Conservation (phyloP, 2,888 invertebrate species). For the Chloroclystis v-ata region DNA sequence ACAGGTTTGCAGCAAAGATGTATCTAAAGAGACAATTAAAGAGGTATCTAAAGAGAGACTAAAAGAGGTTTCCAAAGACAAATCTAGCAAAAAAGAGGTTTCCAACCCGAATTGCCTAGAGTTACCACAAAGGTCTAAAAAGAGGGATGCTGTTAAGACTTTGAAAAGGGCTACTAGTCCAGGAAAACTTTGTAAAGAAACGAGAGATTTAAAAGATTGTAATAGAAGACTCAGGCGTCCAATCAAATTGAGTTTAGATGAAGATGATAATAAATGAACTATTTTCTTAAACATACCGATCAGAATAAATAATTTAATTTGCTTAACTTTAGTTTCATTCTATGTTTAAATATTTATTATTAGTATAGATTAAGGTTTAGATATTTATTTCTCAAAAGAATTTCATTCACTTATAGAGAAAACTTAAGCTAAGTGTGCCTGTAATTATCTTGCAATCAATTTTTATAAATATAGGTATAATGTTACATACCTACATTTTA, state of each 20-base stretch:
- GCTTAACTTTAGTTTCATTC: too few relatives aligned
- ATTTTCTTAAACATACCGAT: too few relatives aligned
- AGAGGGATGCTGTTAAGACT: constrained; percentile 13
- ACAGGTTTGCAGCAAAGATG: background rate
- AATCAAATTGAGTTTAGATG: constrained; percentile 4
- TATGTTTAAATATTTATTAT: too few relatives aligned
- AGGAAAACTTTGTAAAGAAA: constrained; percentile 40
- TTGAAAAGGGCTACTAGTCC: constrained; percentile 55
- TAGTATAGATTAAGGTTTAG: too few relatives aligned
- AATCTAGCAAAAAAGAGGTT: background rate
- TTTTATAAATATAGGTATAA: too few relatives aligned
- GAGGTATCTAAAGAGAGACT: background rate
- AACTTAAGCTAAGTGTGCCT: too few relatives aligned
- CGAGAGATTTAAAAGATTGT: background rate
- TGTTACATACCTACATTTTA: too few relatives aligned
- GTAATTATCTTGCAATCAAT: too few relatives aligned
- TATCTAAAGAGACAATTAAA: background rate
- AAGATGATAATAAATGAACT: constrained; percentile 5
- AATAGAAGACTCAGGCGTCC: constrained; percentile 7
- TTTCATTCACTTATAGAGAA: too few relatives aligned
- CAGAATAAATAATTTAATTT: too few relatives aligned
- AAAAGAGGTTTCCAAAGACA: background rate
- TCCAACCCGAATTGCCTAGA: background rate
- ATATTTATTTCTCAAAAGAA: too few relatives aligned
- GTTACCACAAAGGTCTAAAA: constrained; percentile 1